phyloP scores from a whole-genome alignment of 2,888 invertebrate species.

The Gasteruption jaculator region DNA sequence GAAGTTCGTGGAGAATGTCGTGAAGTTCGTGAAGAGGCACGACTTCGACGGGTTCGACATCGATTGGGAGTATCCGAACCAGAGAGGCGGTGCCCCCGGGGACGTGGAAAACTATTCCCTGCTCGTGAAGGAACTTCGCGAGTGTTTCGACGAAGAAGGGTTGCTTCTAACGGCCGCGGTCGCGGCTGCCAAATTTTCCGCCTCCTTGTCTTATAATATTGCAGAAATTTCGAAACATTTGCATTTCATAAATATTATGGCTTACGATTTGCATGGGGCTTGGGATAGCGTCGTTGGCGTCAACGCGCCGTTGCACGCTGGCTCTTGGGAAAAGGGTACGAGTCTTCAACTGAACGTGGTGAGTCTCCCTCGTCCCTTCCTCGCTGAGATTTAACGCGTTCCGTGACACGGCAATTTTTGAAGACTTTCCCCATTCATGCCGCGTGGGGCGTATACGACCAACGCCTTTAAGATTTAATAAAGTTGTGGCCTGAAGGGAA shows the following conservation, averaged over 20 bases:
- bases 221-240: constrained; percentile 58
- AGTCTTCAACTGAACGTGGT: constrained; percentile 49
- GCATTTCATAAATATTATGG: constrained; percentile 67
- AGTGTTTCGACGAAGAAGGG: constrained; percentile 55
- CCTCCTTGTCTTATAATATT: constrained; percentile 60
- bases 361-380: too few species aligned
- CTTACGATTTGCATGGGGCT: constrained; percentile 67
- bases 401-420: too few species aligned
- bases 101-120: constrained; percentile 55
- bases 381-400: constrained; percentile 68
- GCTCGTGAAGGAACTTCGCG: constrained; percentile 57
- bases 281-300: constrained; percentile 67
- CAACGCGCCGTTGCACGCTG: constrained; percentile 61
- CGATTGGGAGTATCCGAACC: constrained; percentile 70
- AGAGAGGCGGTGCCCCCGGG: constrained; percentile 53
- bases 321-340: constrained; percentile 31
- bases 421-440: too few species aligned
- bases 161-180: constrained; percentile 47
- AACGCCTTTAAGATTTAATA: not conserved
- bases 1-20: constrained; percentile 57
- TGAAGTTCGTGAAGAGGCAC: constrained; percentile 55
- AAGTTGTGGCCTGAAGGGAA: not conserved
- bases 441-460: too few species aligned
- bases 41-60: constrained; percentile 69
- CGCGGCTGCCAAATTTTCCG: constrained; percentile 52